Conservation (phyloP, 2,888 invertebrate genomes). For the Pomacea canaliculata region DNA sequence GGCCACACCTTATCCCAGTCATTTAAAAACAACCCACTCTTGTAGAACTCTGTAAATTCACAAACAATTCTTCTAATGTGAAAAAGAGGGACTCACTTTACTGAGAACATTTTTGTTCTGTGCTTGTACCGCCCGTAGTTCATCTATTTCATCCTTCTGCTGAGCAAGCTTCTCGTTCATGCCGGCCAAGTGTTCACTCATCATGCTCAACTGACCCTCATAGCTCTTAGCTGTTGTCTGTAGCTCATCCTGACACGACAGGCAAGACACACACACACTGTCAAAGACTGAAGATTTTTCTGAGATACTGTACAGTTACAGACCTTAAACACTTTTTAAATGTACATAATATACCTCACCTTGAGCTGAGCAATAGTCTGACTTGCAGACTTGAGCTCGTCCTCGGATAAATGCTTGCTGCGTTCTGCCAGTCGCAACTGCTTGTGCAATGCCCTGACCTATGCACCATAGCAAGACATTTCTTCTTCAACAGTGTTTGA, state of each 20-base stretch:
- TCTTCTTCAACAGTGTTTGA: too few species aligned
- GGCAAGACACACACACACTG: background rate
- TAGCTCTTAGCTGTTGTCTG: slow-evolving; percentile 77
- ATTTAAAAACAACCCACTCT: background rate
- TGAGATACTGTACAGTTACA: too few species aligned
- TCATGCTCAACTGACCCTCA: slow-evolving; percentile 80
- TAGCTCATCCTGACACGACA: slow-evolving; percentile 75
- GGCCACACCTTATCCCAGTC: too few species aligned
- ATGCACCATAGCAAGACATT: slow-evolving; percentile 22
- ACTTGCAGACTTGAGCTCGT: slow-evolving; percentile 72
- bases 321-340: too few species aligned
- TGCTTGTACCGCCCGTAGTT: slow-evolving; percentile 48
- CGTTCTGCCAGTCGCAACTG: slow-evolving; percentile 75
- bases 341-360: slow-evolving; percentile 40
- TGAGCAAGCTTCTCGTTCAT: slow-evolving; percentile 87
- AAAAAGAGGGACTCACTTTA: background rate
- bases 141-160: slow-evolving; percentile 84
- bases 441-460: slow-evolving; percentile 72
- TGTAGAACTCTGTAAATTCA: background rate
- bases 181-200: slow-evolving; percentile 83
- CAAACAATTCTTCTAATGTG: background rate
- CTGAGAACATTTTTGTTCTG: slow-evolving; percentile 20
- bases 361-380: slow-evolving; percentile 72
- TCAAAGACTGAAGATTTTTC: too few species aligned
- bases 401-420: slow-evolving; percentile 73